Evolutionary conservation across 2,888 invertebrate genomes (phyloP).

Genomic region (Abrostola triplasia): DNA sequence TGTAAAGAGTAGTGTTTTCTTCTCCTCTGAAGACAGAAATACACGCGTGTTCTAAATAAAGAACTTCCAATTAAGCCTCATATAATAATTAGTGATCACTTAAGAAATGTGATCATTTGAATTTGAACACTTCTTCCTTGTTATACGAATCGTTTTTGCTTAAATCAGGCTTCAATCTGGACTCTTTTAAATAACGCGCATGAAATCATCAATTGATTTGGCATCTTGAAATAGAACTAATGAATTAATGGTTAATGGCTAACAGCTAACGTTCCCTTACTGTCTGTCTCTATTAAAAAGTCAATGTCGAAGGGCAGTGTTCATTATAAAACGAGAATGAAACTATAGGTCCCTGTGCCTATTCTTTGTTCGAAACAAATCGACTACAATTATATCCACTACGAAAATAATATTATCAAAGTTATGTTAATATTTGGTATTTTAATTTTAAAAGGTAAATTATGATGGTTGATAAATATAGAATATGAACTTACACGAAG

Average conservation of each 20-base stretch:
- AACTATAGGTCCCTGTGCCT: neutral
- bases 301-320: slow-evolving; percentile 43
- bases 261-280: slow-evolving; percentile 26
- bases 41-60: slow-evolving; percentile 48
- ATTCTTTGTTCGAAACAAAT: neutral
- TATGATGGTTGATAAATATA: no score
- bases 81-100: slow-evolving; percentile 20
- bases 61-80: slow-evolving; percentile 46
- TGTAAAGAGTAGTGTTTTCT: slow-evolving; percentile 6
- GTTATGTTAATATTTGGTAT: no score
- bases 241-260: slow-evolving; percentile 37
- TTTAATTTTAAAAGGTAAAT: no score
- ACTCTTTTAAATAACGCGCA: slow-evolving; percentile 47
- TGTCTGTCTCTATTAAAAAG: slow-evolving; percentile 46
- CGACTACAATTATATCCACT: neutral
- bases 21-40: slow-evolving; percentile 9
- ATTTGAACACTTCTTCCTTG: slow-evolving; percentile 34
- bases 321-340: slow-evolving; percentile 15
- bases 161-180: slow-evolving; percentile 44
- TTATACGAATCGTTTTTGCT: slow-evolving; percentile 33
- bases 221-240: slow-evolving; percentile 43
- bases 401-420: no score
- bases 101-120: slow-evolving; percentile 18
- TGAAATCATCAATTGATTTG: slow-evolving; percentile 58
- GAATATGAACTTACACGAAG: no score